Evolutionary conservation across 2,888 invertebrate genomes (phyloP), one percentile per base, ranked within the genome.

Genomic region (Agrotis puta): DNA sequence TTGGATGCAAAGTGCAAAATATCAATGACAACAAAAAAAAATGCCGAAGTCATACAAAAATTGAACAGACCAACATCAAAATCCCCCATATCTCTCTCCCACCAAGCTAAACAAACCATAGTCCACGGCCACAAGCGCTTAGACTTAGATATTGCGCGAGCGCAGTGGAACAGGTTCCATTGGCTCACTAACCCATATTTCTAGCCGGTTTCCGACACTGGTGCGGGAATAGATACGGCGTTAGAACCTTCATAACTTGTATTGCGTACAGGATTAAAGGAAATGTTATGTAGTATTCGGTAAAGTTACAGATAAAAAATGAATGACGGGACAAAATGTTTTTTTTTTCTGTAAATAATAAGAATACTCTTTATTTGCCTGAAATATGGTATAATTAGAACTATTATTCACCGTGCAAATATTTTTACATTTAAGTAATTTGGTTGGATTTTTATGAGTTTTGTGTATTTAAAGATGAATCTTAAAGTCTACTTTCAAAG

Each of bases 171-270:
- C 83, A 71, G 77, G 81, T 82, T 82, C 59, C 50, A 56, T 20
- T 74, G 82, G 71, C 72, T 74, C 65, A 79, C 71, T 82, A 84
- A 82, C 85, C 85, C 66, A 82, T 82, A 64, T 82, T 51, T 0
- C 4, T 43, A 84, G 72, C 82, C 75, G 82, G 85, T 84, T 82
- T 65, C 27, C 45, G 18, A 1, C 16, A 43, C 64, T 64, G 14
- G 64, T 57, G 56, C 75, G 33, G 83, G 77, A 74, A 61, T 70
- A 63, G 56, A 54, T 39, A 56, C 33, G 22, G 24, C 50, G 48
- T 80, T 67, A 63, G 76, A 80, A 53, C 57, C 68, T 53, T 80
- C 68, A 45, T 67, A 56, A 74, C 59, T 64, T 56, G 50, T 67
- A 27, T 65, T 43, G 54, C 24, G 9, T 45, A 13, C 47, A 50